Evolutionary conservation across 2,113 vertebrate species (phyloP).

Genomic region (Ictalurus furcatus): DNA sequence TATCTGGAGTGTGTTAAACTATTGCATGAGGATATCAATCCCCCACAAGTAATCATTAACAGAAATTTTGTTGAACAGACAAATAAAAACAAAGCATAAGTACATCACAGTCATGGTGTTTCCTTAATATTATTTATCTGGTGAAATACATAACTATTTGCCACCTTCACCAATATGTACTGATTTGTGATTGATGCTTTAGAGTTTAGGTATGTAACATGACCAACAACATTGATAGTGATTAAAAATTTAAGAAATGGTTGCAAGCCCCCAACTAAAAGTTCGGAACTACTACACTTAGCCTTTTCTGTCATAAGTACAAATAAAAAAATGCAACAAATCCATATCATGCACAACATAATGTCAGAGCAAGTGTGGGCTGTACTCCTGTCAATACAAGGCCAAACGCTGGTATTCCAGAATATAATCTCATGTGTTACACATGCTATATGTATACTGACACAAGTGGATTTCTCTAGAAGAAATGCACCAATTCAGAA

Average conservation of each 20-base stretch:
- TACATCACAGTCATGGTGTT: not conserved
- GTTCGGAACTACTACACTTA: not conserved
- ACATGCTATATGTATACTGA: conserved; percentile 4
- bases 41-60: conserved; percentile 3
- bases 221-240: not conserved
- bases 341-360: not conserved
- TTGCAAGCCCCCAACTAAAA: not conserved
- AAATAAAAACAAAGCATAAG: not conserved
- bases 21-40: conserved; percentile 4
- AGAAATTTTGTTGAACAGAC: not conserved
- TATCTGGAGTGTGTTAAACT: not conserved
- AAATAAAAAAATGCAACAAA: not conserved
- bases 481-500: conserved; percentile 12
- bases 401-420: not conserved
- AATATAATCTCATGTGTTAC: conserved; percentile 21
- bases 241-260: not conserved
- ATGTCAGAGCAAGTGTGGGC: not conserved
- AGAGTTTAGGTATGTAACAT: not conserved
- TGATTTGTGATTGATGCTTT: not conserved
- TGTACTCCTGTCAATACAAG: not conserved
- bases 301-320: not conserved
- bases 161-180: not conserved
- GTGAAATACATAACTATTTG: not conserved
- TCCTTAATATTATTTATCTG: conserved; percentile 3
- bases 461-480: conserved; percentile 7